Base-by-base conservation (phyloP, 2,797 vertebrate species). In the Spondyliosoma cantharus region DNA sequence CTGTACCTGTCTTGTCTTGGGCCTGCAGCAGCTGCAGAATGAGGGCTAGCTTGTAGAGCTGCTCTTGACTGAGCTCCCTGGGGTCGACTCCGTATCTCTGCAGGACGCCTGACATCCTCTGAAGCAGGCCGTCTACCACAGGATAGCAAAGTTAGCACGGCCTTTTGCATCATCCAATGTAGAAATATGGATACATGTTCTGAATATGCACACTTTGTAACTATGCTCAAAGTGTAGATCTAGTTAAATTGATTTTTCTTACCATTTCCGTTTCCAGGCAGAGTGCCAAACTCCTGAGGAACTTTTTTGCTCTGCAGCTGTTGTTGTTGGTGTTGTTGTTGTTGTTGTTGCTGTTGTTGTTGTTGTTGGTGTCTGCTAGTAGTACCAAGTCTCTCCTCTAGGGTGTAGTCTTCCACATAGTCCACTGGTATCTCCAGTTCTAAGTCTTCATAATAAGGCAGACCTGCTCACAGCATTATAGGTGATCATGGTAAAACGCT, bases 61-160 rank as follows among this genome's bases (percentile, higher is more conserved):
- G 96, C 81, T 97, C 96, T 2, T 96, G 95, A 70, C 93, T 97
- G 88, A 98, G 93, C 61, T 97, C 95, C 3, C 92, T 94, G 65
- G 97, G 94, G 57, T 96, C 95, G 27, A 97, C 80, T 8, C 96
- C 93, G 0, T 96, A 95, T 89, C 90, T 95, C 19, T 96, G 94
- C 87, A 98, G 82, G 49, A 96, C 90, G 12, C 90, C 91, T 0
- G 94, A 94, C 80, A 98, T 86, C 87, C 95, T 96, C 91, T 96
- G 96, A 73, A 95, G 88, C 37, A 94, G 86, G 25, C 69, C 87
- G 2, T 97, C 97, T 98, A 59, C 45, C 37, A 84, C 29, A 83
- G 4, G 7, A 57, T 0, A 58, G 16, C 14, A 75, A 22, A 16
- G 3, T 52, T 42, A 68, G 11, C 2, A 24, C n/a, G 32, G 17